Evolutionary conservation across 2,888 invertebrate genomes (phyloP), one percentile per base, ranked within the genome.

Genomic region (Thera obeliscata): DNA sequence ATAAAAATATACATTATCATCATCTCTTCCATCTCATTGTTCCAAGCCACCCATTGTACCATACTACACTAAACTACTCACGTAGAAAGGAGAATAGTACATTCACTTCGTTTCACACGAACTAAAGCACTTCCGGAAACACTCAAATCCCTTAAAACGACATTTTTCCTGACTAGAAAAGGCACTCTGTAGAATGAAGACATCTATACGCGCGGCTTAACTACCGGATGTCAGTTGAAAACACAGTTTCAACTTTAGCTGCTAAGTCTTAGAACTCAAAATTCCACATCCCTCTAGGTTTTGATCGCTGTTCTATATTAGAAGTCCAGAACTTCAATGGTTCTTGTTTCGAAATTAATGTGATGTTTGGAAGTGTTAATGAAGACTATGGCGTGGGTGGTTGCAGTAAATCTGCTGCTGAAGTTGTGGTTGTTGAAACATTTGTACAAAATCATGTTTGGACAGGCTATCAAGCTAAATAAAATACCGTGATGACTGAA

Each of bases 141-240:
- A 64, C 66, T 61, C 56, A 65, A 70, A 66, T 66, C 66, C 63
- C 64, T 69, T 69, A 70, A 70, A 72, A 71, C 58, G 61, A 54
- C 69, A 71, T 74, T 78, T 78, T 80, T 80, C 80, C 62, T 71
- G 68, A 86, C 86, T 85, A 84, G 87, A 81, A 87, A 88, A 86
- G 74, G 81, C 86, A 87, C 84, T 90, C 76, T 74, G 73, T 78
- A 65, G 74, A 82, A 87, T 84, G 80, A 82, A 85, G 79, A 81
- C 78, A 72, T 67, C 38, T 71, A 69, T 71, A 73, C 72, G 70
- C 70, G 48, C 66, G 63, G 71, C 80, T 81, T 80, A 80, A 84
- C 80, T 78, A 78, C 85, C 89, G 90, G 89, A 89, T 88, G 89
- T 88, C 84, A 84, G 61, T 73, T 69, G 75, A 75, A 76, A 76